These are phyloP conservation scores for Aphelinus certus DNA, from an alignment of 1,140 invertebrate species.

Conservation along the genomic window DNA sequence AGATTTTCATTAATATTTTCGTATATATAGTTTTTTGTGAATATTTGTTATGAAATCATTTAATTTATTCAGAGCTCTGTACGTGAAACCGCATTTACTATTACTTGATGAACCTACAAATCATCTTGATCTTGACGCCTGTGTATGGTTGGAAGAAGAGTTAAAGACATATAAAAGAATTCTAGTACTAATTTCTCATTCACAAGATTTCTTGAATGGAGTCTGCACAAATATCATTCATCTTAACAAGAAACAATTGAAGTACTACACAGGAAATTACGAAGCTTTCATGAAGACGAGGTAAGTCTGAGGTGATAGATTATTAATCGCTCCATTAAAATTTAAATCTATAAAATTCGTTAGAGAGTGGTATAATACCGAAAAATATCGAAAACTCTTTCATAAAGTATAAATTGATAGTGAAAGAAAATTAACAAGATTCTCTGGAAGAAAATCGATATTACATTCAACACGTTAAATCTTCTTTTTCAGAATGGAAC, in stretches of 20 bases:
- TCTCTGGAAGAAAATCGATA: no score
- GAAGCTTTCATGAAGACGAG: constrained; percentile 85
- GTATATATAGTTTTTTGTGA: constrained; percentile 7
- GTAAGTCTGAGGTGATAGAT: constrained; percentile 38
- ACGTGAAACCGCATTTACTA: constrained; percentile 92
- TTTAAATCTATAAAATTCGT: no score
- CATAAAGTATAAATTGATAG: no score
- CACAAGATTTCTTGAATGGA: constrained; percentile 99
- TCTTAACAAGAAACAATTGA: constrained; percentile 91
- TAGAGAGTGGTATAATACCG: no score
- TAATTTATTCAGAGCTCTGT: constrained; percentile 72
- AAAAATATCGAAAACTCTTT: no score
- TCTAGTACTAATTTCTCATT: constrained; percentile 98
- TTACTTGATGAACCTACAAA: constrained; percentile 98
- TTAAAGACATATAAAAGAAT: constrained; percentile 96
- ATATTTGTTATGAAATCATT: constrained; percentile 8
- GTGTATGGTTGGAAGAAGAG: constrained; percentile 99
- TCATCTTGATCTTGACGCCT: constrained; percentile 98
- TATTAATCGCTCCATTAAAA: no score
- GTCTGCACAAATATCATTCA: constrained; percentile 99
- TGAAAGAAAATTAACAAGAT: no score
- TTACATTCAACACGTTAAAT: not conserved
- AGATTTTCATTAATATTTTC: constrained; percentile 13
- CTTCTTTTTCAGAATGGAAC: constrained; percentile 75
- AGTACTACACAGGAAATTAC: constrained; percentile 97